Percentiles rank a stretch among this genome's conserved stretches.
Evolutionary conservation across 2,113 vertebrate species (phyloP).

Genomic region (Ifrita kowaldi): DNA sequence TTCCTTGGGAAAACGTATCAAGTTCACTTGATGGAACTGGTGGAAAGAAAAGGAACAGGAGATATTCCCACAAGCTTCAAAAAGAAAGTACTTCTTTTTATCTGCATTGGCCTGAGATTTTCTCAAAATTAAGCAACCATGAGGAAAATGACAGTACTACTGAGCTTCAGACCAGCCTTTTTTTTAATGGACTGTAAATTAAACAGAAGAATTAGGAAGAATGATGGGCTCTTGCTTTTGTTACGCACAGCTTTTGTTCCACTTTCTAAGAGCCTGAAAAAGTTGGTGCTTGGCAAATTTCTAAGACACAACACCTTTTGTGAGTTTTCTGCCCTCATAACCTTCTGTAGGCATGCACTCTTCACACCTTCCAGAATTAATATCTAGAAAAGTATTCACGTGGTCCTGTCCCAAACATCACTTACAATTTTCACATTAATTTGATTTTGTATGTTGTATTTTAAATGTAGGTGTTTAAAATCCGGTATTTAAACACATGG

Average conservation of each 20-base stretch:
- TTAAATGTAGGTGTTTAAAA: not conserved
- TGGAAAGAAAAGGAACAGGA: not conserved
- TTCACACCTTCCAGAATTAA: not conserved
- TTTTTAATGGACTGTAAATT: not conserved
- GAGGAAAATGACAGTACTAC: not conserved
- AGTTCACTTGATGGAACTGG: not conserved
- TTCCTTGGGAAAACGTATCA: not conserved
- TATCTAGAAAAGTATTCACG: not conserved
- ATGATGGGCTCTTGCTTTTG: not conserved
- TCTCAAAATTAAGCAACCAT: not conserved
- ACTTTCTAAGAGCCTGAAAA: not conserved
- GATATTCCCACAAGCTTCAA: not conserved
- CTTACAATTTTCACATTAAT: not conserved
- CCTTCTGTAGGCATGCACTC: not conserved
- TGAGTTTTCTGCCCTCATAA: not conserved
- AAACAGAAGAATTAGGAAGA: conserved; percentile 4
- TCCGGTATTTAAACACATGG: not conserved
- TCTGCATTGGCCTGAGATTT: not conserved
- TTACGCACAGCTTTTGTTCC: not conserved
- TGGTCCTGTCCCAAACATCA: not conserved
- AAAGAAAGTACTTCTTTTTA: not conserved
- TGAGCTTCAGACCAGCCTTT: not conserved
- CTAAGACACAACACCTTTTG: not conserved
- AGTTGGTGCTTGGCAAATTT: not conserved
- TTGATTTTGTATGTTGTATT: not conserved